These are phyloP conservation scores for Cartodere bifasciata DNA, from an alignment of 2,888 invertebrate genomes.

Conservation along the genomic window DNA sequence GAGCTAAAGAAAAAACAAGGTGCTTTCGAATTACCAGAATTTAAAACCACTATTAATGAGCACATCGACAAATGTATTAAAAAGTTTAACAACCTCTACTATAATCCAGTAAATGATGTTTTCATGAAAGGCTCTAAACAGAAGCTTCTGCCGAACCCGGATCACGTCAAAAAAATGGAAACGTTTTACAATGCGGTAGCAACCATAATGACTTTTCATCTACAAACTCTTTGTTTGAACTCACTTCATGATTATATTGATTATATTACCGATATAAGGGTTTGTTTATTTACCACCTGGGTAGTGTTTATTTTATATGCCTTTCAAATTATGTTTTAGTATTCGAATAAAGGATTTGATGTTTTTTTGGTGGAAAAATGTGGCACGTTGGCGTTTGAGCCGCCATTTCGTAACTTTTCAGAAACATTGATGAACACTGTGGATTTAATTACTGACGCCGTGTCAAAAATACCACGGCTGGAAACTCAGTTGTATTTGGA, in stretches of 20 bases:
- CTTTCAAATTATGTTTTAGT: slow-evolving; percentile 36
- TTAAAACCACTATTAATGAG: slow-evolving; percentile 40
- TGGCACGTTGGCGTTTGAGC: slow-evolving; percentile 56
- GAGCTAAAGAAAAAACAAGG: slow-evolving; percentile 45
- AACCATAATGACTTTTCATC: slow-evolving; percentile 76
- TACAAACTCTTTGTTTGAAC: slow-evolving; percentile 68
- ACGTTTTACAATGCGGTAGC: slow-evolving; percentile 77
- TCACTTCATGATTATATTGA: slow-evolving; percentile 68
- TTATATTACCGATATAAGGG: slow-evolving; percentile 65
- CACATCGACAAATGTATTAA: slow-evolving; percentile 57
- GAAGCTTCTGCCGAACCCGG: slow-evolving; percentile 52
- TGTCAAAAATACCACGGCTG: slow-evolving; percentile 59
- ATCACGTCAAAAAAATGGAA: slow-evolving; percentile 50
- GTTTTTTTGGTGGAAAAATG: slow-evolving; percentile 46
- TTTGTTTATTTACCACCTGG: slow-evolving; percentile 30
- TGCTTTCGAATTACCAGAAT: slow-evolving; percentile 55
- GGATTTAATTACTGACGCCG: slow-evolving; percentile 61
- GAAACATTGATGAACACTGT: slow-evolving; percentile 56
- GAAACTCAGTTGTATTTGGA: slow-evolving; percentile 69
- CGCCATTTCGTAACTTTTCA: slow-evolving; percentile 61
- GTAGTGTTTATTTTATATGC: neutral
- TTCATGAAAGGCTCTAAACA: slow-evolving; percentile 55
- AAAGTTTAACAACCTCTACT: slow-evolving; percentile 52
- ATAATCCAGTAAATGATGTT: slow-evolving; percentile 48
- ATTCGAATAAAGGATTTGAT: slow-evolving; percentile 55